A percentile compares a stretch with the other conserved stretches of the same genome.
These are phyloP conservation scores for Ornithorhynchus anatinus DNA, from an alignment of 2,113 vertebrate genomes.

Conservation along the genomic window DNA sequence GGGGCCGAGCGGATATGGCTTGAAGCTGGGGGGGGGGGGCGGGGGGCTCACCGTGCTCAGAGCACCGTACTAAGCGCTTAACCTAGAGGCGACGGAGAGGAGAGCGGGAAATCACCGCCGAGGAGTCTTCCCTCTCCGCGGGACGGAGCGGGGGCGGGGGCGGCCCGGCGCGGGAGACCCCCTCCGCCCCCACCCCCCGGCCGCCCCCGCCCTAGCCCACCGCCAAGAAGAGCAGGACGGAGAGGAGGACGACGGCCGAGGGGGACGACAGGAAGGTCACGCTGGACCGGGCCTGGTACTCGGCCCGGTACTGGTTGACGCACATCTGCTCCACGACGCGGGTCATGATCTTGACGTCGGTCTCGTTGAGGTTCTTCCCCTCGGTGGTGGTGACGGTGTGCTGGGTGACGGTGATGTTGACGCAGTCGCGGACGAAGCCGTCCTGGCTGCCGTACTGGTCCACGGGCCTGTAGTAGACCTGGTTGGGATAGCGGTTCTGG, in stretches of 20 bases:
- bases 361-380: conserved; percentile 59
- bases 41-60: no score
- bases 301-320: conserved; percentile 66
- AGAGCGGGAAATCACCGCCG: conserved; percentile 44
- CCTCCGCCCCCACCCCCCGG: conserved; percentile 17
- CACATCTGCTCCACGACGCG: conserved; percentile 76
- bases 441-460: conserved; percentile 59
- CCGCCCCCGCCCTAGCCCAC: conserved; percentile 42
- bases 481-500: conserved; percentile 65
- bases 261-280: conserved; percentile 37
- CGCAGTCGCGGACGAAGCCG: conserved; percentile 71
- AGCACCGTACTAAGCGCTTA: conserved; percentile 25
- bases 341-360: conserved; percentile 65
- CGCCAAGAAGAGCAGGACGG: conserved; percentile 60
- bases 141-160: conserved; percentile 20
- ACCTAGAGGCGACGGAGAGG: conserved; percentile 11
- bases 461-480: conserved; percentile 67
- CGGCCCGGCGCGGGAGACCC: not conserved
- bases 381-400: conserved; percentile 67
- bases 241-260: conserved; percentile 52
- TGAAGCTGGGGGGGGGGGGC: no score
- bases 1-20: no score
- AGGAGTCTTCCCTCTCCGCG: no score
- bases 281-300: conserved; percentile 33
- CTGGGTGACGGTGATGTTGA: conserved; percentile 73